These are phyloP conservation scores for human DNA, from an alignment of 2,113 vertebrate species.

Conservation along the genomic window GRCh38 chr4:6432501-6433000, in stretches of 20 bases:
- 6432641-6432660: not conserved
- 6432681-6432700: not conserved
- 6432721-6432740: not conserved
- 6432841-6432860: no score
- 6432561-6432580: not conserved
- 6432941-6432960: no score
- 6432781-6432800: not conserved
- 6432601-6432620: fast-evolving
- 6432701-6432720: not conserved
- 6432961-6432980: no score
- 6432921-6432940: no score
- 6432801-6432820: not conserved
- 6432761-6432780: not conserved
- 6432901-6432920: no score
- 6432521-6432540: not conserved
- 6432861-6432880: no score
- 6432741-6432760: not conserved
- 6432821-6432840: no score
- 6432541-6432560: not conserved
- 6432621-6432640: not conserved
- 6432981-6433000: no score
- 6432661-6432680: not conserved
- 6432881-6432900: no score
- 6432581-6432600: not conserved
- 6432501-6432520: not conserved